These are phyloP conservation scores for Serilophus lunatus DNA, from an alignment of 2,113 vertebrate species.

Conservation along the genomic window DNA sequence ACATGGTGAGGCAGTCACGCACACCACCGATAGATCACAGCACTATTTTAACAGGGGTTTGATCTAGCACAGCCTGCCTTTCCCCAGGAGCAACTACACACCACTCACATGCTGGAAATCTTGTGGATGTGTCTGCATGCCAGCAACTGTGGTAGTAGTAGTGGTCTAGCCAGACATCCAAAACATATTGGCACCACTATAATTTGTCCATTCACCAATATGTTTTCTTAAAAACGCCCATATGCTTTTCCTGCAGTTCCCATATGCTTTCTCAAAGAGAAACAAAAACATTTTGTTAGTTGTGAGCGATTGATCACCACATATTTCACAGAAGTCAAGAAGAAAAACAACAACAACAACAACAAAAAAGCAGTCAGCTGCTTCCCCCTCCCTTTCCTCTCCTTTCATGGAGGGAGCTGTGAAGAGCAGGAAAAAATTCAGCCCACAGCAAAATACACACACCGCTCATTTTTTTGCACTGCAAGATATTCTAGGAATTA, in stretches of 20 bases:
- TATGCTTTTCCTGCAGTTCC: conserved; percentile 77
- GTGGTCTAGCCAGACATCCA: conserved; percentile 75
- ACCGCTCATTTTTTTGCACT: conserved; percentile 9
- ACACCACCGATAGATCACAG: not conserved
- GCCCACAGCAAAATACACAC: conserved; percentile 64
- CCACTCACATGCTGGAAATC: conserved; percentile 8
- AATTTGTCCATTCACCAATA: conserved; percentile 81
- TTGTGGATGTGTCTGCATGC: not conserved
- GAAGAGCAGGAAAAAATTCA: conserved; percentile 49
- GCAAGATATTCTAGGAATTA: conserved; percentile 61
- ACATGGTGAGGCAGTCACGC: not conserved
- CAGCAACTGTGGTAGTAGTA: conserved; percentile 51
- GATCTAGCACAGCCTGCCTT: not conserved
- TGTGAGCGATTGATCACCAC: conserved; percentile 68
- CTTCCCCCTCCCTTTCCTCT: conserved; percentile 52
- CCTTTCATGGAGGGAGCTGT: conserved; percentile 55
- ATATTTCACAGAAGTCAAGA: conserved; percentile 75
- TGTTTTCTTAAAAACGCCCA: conserved; percentile 76
- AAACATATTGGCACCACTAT: conserved; percentile 71
- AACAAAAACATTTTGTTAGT: conserved; percentile 80
- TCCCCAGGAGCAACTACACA: not conserved
- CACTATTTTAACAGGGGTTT: not conserved
- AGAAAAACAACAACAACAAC: conserved; percentile 69
- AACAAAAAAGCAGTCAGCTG: conserved; percentile 68
- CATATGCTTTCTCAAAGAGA: conserved; percentile 78